A percentile compares a stretch with the other conserved stretches of the same genome.
Conservation (phyloP, 2,113 vertebrate genomes). For the Strix aluco region DNA sequence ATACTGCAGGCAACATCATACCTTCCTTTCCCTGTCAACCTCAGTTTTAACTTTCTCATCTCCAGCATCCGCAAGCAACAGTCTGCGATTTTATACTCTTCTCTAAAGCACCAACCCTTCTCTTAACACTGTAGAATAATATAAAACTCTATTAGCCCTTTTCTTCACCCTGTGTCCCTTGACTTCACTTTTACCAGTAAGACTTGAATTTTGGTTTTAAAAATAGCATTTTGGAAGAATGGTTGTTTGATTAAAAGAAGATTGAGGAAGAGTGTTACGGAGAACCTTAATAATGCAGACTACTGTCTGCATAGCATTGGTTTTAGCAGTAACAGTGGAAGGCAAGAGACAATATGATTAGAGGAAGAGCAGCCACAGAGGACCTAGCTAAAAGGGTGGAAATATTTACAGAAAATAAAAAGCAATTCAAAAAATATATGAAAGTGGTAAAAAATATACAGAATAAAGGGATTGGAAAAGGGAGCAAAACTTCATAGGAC, state of each 20-base stretch:
- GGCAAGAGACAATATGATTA: not conserved
- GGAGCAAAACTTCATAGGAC: not conserved
- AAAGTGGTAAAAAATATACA: not conserved
- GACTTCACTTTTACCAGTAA: not conserved
- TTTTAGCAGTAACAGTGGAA: not conserved
- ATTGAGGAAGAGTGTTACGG: not conserved
- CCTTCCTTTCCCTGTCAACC: slow-evolving; percentile 9
- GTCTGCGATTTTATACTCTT: not conserved
- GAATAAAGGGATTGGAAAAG: not conserved
- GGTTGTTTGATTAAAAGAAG: not conserved
- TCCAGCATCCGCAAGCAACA: not conserved
- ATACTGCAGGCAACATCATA: not conserved
- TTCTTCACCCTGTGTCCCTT: not conserved
- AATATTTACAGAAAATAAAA: not conserved
- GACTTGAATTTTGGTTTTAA: not conserved
- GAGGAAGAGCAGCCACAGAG: not conserved
- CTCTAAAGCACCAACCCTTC: not conserved
- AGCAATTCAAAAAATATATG: not conserved
- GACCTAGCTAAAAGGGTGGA: not conserved
- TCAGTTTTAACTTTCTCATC: slow-evolving; percentile 20
- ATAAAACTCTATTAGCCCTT: slow-evolving; percentile 7
- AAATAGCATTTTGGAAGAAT: not conserved
- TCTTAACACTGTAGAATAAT: not conserved
- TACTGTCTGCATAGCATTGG: not conserved
- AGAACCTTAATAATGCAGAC: not conserved